These are phyloP conservation scores for Endomychus coccineus DNA, from an alignment of 2,888 invertebrate genomes.

Conservation along the genomic window DNA sequence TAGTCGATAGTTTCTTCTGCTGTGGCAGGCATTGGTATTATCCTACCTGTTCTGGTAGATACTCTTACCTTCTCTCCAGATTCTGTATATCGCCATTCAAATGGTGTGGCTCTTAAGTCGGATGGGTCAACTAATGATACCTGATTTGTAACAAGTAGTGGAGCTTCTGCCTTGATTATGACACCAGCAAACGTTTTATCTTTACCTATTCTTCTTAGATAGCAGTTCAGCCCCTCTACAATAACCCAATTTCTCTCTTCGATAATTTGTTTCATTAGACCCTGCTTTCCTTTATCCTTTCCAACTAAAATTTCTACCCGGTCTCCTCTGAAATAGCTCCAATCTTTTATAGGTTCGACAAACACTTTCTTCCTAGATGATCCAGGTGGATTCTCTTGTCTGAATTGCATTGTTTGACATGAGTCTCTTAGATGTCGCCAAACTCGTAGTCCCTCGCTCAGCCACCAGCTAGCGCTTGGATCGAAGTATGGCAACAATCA, in stretches of 20 bases:
- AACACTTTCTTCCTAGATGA: constrained; percentile 52
- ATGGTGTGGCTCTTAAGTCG: constrained; percentile 68
- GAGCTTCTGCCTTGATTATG: too few relatives aligned
- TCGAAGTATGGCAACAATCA: too few relatives aligned
- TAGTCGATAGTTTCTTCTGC: constrained; percentile 79
- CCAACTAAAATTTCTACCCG: constrained; percentile 85
- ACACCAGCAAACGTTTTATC: too few relatives aligned
- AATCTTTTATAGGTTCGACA: constrained; percentile 75
- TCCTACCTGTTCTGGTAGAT: constrained; percentile 73
- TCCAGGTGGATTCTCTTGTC: constrained; percentile 57
- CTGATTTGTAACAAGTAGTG: constrained; percentile 73
- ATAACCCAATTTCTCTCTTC: constrained; percentile 93
- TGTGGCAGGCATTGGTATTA: constrained; percentile 76
- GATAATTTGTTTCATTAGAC: constrained; percentile 47
- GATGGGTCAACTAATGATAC: constrained; percentile 80
- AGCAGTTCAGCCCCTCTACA: constrained; percentile 86
- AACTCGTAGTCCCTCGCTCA: too few relatives aligned
- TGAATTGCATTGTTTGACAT: constrained; percentile 64
- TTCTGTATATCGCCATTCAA: constrained; percentile 89
- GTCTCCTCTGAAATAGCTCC: constrained; percentile 67
- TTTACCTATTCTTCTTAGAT: constrained; percentile 49
- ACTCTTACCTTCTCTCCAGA: constrained; percentile 82
- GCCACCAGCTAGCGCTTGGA: too few relatives aligned
- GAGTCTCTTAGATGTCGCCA: too few relatives aligned
- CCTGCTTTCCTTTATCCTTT: constrained; percentile 91